Conservation (phyloP, 1,140 invertebrate species). For the Sitodiplosis mosellana region DNA sequence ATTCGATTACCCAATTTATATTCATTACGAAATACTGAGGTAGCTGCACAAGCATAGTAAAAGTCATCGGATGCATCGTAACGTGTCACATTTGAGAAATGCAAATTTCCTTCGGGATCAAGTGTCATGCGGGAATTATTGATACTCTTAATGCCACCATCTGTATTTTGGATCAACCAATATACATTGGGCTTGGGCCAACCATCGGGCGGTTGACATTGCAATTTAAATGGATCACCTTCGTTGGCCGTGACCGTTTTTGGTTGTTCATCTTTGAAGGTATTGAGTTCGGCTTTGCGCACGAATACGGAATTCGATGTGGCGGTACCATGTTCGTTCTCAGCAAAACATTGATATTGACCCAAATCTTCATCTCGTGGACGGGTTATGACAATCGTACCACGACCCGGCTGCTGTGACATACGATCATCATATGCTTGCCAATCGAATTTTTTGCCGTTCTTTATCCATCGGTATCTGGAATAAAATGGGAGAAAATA, state of each 20-base stretch:
- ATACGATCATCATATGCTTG: constrained; percentile 85
- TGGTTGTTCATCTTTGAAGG: constrained; percentile 60
- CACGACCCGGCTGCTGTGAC: constrained; percentile 75
- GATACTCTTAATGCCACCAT: constrained; percentile 65
- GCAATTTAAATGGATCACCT: constrained; percentile 70
- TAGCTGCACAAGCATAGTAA: constrained; percentile 76
- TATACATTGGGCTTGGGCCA: constrained; percentile 87
- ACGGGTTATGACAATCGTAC: constrained; percentile 74
- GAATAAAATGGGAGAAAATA: constrained; percentile 9
- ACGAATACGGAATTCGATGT: constrained; percentile 90
- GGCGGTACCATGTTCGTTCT: constrained; percentile 85
- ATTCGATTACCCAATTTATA: constrained; percentile 80
- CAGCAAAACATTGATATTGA: constrained; percentile 93
- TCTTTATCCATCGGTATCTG: constrained; percentile 92
- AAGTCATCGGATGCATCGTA: constrained; percentile 65
- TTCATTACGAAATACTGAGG: constrained; percentile 69
- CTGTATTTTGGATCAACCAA: constrained; percentile 70
- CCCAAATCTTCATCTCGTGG: constrained; percentile 85
- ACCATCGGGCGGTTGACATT: constrained; percentile 79
- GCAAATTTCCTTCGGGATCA: constrained; percentile 82
- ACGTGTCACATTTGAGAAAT: constrained; percentile 84
- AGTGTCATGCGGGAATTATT: constrained; percentile 86
- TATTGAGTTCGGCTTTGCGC: constrained; percentile 82
- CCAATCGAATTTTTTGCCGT: constrained; percentile 81
- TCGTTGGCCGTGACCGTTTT: constrained; percentile 52